phyloP scores from a whole-genome alignment of 2,113 vertebrate species.

The Hypocryptadius cinnamomeus region DNA sequence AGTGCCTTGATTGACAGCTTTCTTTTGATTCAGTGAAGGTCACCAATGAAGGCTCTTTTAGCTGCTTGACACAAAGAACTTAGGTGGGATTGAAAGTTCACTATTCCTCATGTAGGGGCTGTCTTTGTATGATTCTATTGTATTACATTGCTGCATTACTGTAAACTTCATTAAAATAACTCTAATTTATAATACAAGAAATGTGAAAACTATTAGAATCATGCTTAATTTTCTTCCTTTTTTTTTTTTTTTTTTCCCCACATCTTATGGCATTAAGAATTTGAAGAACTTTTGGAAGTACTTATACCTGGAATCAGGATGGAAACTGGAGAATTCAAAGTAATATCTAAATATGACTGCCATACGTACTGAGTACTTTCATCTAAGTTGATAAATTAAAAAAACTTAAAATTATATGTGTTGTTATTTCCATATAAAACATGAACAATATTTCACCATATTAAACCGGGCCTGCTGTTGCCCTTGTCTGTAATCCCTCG shows the following conservation, averaged over 20 bases:
- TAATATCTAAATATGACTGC: background rate
- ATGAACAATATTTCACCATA: background rate
- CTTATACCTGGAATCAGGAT: background rate
- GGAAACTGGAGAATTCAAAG: background rate
- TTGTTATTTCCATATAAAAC: background rate
- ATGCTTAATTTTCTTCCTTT: background rate
- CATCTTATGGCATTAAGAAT: background rate
- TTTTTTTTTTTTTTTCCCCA: background rate
- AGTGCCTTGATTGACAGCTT: background rate
- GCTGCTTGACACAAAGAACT: background rate
- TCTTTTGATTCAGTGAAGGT: background rate
- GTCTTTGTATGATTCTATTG: background rate
- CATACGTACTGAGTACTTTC: background rate
- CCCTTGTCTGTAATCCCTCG: rapidly evolving
- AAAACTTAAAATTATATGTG: background rate
- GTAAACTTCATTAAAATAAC: background rate
- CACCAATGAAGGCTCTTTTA: background rate
- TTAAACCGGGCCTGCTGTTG: background rate
- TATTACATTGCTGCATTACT: background rate
- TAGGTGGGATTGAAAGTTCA: background rate
- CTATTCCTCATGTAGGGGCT: rapidly evolving
- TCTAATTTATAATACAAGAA: background rate
- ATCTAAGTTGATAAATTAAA: background rate
- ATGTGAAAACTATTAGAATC: background rate
- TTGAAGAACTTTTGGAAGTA: background rate